Base-by-base conservation (phyloP, 2,888 invertebrate genomes). In the Chromoteleia sp. region DNA sequence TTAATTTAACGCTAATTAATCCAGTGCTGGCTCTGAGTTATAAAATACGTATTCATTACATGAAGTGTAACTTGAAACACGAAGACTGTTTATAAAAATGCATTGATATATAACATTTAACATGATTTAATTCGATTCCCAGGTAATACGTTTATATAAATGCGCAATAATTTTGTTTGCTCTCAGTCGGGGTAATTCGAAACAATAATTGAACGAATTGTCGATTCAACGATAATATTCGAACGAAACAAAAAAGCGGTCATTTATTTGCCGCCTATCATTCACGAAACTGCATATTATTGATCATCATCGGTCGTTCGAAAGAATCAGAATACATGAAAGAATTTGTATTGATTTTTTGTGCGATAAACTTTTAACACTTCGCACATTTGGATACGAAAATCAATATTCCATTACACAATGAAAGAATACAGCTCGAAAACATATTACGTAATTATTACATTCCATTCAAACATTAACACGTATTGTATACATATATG, bases 31-130 rank as follows among this genome's bases (percentile, higher is more conserved):
- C 14, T 58, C 17, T 30, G 75, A 50, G 0, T 50, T 67, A 67
- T 67, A 52, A 76, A 61, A 52, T 67, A 48, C 52, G 36, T 41
- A 45, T 21, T 7, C 36, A 48, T 67, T 61, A 68, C 68, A 77
- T 48, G 6, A 12, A 48, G 15, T 54, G 30, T 36, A 63, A 63
- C 21, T 63, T 15, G 45, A 63, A 54, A 63, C 56, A 77, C 76
- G 76, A 56, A 52, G 76, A 61, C 45, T 54, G 4, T 30, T 63
- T 76, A 61, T 76, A 59, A 68, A 68, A 59, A 67, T 75, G 58
- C 59, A 41, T 68, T 17, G n/a, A 43, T 56, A 29, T 67, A 67
- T 45, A 67, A 73, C 73, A 58, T 74, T 65, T 14, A 50, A 67
- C 43, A 58, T 14, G 36, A 14, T 48, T 65, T 65, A 58, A 75